Percentiles rank a stretch among this genome's conserved stretches.
Evolutionary conservation across 2,113 vertebrate species (phyloP).

Genomic region (Tachysurus vachellii): DNA sequence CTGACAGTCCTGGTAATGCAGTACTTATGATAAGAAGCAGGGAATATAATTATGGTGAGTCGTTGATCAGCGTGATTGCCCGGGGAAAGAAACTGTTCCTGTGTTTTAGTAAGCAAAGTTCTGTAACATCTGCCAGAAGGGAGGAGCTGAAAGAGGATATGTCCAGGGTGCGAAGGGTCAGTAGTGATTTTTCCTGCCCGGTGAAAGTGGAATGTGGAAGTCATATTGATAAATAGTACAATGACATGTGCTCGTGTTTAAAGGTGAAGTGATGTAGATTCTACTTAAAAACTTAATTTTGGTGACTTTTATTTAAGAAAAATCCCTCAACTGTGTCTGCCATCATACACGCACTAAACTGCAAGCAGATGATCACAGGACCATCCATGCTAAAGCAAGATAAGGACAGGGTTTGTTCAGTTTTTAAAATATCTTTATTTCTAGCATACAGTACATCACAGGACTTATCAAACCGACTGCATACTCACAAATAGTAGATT

Average conservation of each 20-base stretch:
- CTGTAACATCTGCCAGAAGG: too few species aligned
- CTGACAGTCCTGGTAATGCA: too few species aligned
- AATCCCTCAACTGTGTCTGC: neutral
- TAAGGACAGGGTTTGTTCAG: neutral
- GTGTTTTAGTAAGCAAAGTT: too few species aligned
- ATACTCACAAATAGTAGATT: neutral
- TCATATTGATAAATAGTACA: neutral
- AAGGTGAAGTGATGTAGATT: neutral
- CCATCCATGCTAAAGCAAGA: neutral
- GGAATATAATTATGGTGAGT: too few species aligned
- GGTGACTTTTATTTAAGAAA: neutral
- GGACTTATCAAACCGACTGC: neutral
- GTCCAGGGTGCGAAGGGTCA: too few species aligned
- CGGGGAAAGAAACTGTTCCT: too few species aligned
- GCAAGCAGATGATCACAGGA: neutral
- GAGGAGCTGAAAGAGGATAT: too few species aligned
- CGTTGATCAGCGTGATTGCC: too few species aligned
- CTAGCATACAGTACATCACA: constrained; percentile 1
- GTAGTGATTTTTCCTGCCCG: too few species aligned
- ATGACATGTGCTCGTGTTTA: neutral
- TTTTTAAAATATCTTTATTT: constrained; percentile 27
- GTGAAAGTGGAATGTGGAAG: neutral
- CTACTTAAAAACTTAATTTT: neutral
- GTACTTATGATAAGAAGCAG: too few species aligned
- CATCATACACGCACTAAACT: neutral